Base-by-base conservation (phyloP, 2,797 vertebrate species). In the Siniperca undulata region DNA sequence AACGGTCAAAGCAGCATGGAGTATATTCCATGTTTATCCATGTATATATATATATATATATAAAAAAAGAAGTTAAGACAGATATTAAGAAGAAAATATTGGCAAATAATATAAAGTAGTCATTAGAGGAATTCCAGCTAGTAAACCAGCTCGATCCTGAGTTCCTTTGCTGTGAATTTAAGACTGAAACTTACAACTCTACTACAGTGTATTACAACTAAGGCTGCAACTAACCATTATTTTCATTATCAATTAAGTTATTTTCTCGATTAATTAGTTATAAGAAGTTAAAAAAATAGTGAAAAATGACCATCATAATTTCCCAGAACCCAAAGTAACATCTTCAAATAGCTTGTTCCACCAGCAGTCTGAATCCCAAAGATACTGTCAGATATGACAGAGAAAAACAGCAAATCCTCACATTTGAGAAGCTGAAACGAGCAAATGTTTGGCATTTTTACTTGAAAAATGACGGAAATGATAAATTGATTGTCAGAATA, bases 121-220 rank as follows among this genome's bases (percentile, higher is more conserved):
- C 68, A 62, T 82, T 27, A 69, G 56, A 70, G 11, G 70, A 81
- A 60, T 67, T 83, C 24, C 50, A 74, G 55, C 62, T 7, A 20
- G 53, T 52, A 81, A 84, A 86, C 44, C 36, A 64, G 20, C 61
- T 69, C 38, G 36, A 87, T 87, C 91, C 89, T 91, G 92, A 94
- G 90, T 84, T 87, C 19, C 7, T 74, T 80, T 64, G 64, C 77
- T 67, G 55, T 42, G 22, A 81, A 71, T 67, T 74, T 56, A 61
- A 67, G 77, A 64, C n/a, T 30, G 0, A 82, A 78, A 75, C 6
- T 14, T 69, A 42, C 3, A 50, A 59, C 59, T 70, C n/a, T 68
- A 62, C 52, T 77, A 79, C 60, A 86, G 66, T 83, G 52, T 69
- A 36, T 70, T 61, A 78, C 36, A 76, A 74, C 65, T 38, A 13